Percentiles rank a stretch among this genome's conserved stretches.
These are phyloP conservation scores for Standfussiana lucernea DNA, from an alignment of 2,888 invertebrate species.

Conservation along the genomic window DNA sequence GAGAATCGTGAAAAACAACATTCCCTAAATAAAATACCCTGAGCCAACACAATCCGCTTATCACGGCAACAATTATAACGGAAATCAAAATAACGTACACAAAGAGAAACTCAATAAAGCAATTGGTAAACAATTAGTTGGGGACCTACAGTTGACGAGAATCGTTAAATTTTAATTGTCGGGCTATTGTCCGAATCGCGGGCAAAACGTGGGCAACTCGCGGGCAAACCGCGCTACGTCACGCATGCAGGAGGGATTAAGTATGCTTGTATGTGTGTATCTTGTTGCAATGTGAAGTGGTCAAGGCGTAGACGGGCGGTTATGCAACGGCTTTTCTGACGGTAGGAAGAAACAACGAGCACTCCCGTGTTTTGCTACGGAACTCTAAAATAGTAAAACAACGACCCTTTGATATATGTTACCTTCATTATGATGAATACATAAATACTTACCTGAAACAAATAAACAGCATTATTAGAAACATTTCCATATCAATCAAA, in stretches of 20 bases:
- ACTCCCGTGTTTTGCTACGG: neutral
- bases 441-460: slow-evolving; percentile 62
- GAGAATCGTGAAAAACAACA: neutral
- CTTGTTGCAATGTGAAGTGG: slow-evolving; percentile 63
- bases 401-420: neutral
- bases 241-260: slow-evolving; percentile 61
- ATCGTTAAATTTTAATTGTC: slow-evolving; percentile 66
- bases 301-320: slow-evolving; percentile 62
- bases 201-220: slow-evolving; percentile 38
- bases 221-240: slow-evolving; percentile 31
- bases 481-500: neutral
- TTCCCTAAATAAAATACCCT: neutral
- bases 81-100: slow-evolving; percentile 56
- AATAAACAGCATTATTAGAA: slow-evolving; percentile 2
- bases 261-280: slow-evolving; percentile 51
- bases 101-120: slow-evolving; percentile 59
- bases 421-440: neutral
- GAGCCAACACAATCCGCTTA: slow-evolving; percentile 50
- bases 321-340: neutral
- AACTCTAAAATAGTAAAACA: neutral
- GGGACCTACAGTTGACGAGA: slow-evolving; percentile 54
- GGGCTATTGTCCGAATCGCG: slow-evolving; percentile 60
- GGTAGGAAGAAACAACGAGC: neutral
- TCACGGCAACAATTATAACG: slow-evolving; percentile 49
- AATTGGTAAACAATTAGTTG: slow-evolving; percentile 65